Percentiles rank a stretch among this genome's conserved stretches.
These are phyloP conservation scores for Psilanteris sp. DNA, from an alignment of 1,140 invertebrate genomes.

Conservation along the genomic window DNA sequence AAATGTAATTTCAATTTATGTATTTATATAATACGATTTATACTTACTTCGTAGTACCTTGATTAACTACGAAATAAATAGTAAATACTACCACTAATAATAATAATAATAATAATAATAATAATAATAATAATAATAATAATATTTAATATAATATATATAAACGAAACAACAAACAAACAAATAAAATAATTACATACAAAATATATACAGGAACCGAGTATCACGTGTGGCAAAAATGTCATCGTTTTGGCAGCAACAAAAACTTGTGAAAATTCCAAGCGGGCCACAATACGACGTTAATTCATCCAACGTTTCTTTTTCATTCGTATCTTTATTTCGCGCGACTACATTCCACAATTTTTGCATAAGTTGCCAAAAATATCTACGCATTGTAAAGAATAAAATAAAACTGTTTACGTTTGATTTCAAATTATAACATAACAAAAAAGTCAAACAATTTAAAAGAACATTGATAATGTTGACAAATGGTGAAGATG, in stretches of 20 bases:
- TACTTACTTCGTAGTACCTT: not conserved
- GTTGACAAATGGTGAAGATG: conserved; percentile 14
- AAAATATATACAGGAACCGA: conserved; percentile 69
- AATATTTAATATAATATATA: conserved; percentile 41
- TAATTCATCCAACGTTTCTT: conserved; percentile 33
- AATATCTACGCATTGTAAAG: too few relatives aligned
- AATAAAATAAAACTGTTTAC: too few relatives aligned
- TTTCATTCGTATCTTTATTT: conserved; percentile 32
- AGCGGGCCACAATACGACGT: conserved; percentile 72
- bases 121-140: conserved; percentile 40
- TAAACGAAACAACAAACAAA: conserved; percentile 55
- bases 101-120: conserved; percentile 35
- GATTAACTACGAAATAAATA: conserved; percentile 6
- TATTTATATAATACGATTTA: conserved; percentile 22
- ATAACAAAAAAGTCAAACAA: not conserved
- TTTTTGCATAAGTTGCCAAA: too few relatives aligned
- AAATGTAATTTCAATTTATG: conserved; percentile 17
- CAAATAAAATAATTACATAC: conserved; percentile 61
- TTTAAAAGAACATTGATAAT: conserved; percentile 4
- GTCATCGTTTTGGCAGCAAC: conserved; percentile 45
- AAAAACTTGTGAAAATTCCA: conserved; percentile 45
- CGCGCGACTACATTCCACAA: too few relatives aligned
- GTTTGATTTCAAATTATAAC: too few relatives aligned
- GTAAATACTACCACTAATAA: conserved; percentile 21
- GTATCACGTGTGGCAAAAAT: conserved; percentile 65